Evolutionary conservation across 2,113 vertebrate genomes (phyloP).

Genomic region (Collichthys lucidus): DNA sequence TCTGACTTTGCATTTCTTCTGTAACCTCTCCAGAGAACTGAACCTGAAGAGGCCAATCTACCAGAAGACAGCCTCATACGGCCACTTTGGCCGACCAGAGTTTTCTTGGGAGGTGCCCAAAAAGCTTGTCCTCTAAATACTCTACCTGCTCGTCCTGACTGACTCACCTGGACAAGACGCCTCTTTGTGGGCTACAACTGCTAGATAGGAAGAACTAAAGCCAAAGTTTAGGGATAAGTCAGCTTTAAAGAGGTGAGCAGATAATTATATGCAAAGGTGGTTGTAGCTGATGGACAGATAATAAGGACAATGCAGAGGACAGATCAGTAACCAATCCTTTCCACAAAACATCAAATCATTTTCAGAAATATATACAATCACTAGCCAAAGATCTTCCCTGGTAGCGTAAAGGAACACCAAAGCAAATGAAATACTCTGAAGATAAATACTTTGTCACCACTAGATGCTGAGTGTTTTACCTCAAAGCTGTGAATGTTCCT

Average conservation of each 20-base stretch:
- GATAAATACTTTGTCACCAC: conserved; percentile 8
- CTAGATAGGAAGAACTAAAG: conserved; percentile 40
- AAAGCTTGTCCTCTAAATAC: conserved; percentile 84
- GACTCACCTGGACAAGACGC: conserved; percentile 1
- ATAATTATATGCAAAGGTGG: conserved; percentile 32
- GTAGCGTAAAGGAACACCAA: conserved; percentile 5
- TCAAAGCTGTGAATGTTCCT: conserved; percentile 39
- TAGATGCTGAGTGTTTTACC: conserved; percentile 13
- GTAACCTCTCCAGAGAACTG: conserved; percentile 86
- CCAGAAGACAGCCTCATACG: conserved; percentile 95
- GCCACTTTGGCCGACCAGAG: conserved; percentile 93
- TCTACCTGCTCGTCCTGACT: conserved; percentile 13
- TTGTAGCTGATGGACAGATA: conserved; percentile 29
- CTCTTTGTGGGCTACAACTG: conserved; percentile 27
- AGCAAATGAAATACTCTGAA: conserved; percentile 5
- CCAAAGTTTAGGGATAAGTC: conserved; percentile 46
- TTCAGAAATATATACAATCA: conserved; percentile 27
- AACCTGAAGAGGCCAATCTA: conserved; percentile 95
- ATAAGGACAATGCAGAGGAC: conserved; percentile 32
- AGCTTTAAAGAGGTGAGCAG: conserved; percentile 40
- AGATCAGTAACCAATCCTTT: conserved; percentile 16
- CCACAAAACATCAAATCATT: conserved; percentile 16
- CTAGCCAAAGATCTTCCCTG: conserved; percentile 13
- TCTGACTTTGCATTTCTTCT: conserved; percentile 12
- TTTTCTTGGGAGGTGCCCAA: conserved; percentile 95